A percentile compares a stretch with the other conserved stretches of the same genome.
These are phyloP conservation scores for Nematolebias whitei DNA, from an alignment of 2,113 vertebrate genomes.

Conservation along the genomic window DNA sequence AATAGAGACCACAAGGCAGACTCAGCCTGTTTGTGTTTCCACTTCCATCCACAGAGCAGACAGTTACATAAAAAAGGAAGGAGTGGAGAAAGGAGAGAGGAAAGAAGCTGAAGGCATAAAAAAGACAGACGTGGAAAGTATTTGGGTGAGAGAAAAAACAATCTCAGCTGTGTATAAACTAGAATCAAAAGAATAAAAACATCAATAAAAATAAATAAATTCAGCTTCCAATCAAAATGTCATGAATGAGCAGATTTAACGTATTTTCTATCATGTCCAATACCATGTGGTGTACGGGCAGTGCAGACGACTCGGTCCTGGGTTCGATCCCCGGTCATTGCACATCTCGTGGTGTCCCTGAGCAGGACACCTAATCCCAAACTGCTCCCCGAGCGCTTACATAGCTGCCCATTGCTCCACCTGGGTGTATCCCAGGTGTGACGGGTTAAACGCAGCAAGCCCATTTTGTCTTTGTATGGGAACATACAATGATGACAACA, in stretches of 20 bases:
- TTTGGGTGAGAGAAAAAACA: slow-evolving; percentile 12
- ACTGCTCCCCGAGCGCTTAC: too few species aligned
- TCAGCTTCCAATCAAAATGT: slow-evolving; percentile 41
- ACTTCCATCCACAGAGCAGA: slow-evolving; percentile 60
- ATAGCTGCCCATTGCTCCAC: too few species aligned
- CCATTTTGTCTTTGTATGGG: too few species aligned
- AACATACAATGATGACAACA: too few species aligned
- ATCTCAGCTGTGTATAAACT: slow-evolving; percentile 24
- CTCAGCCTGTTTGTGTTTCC: slow-evolving; percentile 72
- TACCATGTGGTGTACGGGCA: too few species aligned
- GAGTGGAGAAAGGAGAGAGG: slow-evolving; percentile 17
- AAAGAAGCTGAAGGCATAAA: slow-evolving; percentile 7
- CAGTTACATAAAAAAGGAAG: slow-evolving; percentile 56
- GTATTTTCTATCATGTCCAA: slow-evolving; percentile 12
- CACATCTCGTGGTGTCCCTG: too few species aligned
- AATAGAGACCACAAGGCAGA: slow-evolving; percentile 65
- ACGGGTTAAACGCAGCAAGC: too few species aligned
- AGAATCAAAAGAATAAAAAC: slow-evolving; percentile 22
- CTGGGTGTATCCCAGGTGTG: too few species aligned
- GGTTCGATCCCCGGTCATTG: too few species aligned
- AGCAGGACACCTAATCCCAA: too few species aligned
- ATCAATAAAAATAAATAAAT: slow-evolving; percentile 5
- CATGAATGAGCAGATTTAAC: slow-evolving; percentile 20
- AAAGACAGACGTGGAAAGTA: slow-evolving; percentile 56
- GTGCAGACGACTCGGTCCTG: too few species aligned